Base-by-base conservation (phyloP, 2,113 vertebrate species). In the Choloepus hoffmanni region DNA sequence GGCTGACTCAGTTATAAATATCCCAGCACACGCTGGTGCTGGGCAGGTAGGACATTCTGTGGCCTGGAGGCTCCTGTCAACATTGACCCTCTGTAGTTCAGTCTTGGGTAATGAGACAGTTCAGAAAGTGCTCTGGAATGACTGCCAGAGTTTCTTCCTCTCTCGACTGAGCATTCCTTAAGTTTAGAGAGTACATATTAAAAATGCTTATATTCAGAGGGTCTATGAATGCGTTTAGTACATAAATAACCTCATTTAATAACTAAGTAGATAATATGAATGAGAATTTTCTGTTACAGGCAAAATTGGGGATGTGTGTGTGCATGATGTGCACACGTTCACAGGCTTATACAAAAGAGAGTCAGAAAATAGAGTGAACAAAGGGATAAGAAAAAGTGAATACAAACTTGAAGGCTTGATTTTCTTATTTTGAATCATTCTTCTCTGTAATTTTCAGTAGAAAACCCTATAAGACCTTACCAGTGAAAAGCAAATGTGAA, bases 61-160 rank as follows among this genome's bases (percentile, higher is more conserved):
- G 50, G 12, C 1, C 24, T 3, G 3, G 4, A 3, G n/a, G 23
- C 4, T 24, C 4, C 23, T 2, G 0, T 50, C 23, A 28, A 11
- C 14, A 2, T 1, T 28, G 40, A 21, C 9, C 26, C 40, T 81
- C 5, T 4, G 18, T 5, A 11, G 26, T 9, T 15, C 7, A 4
- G 0, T 30, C 24, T 63, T 4, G 0, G 8, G 28, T 11, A 40
- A 65, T 1, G 0, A 24, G 7, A 30, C 5, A 4, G 4, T 15
- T 36, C 12, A 43, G n/a, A 40, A 33, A 40, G 36, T 68, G n/a
- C 11, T 21, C 45, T 19, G 3, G 14, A 28, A 58, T 53, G 58
- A 14, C 26, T 12, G 9, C 24, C 16, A 58, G 2, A 1, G 15
- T 15, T 81, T 63, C 19, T 19, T 40, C 24, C 63, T 16, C 26